Base-by-base conservation (phyloP, 2,888 invertebrate genomes). In the Drosophila peninsularis region DNA sequence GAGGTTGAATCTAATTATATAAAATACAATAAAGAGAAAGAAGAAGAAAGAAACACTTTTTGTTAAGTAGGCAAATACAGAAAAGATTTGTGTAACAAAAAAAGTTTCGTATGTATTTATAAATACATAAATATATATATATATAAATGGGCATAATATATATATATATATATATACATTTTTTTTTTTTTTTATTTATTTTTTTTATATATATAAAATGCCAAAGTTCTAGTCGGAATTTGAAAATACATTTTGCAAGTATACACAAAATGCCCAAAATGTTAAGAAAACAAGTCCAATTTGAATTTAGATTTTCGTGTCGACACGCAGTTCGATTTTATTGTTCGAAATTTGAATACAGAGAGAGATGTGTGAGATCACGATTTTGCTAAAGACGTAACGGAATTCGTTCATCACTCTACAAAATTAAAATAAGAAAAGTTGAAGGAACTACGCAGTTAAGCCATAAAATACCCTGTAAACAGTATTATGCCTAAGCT, bases 251-350 rank as follows among this genome's bases (percentile, higher is more conserved):
- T 50, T 32, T 17, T 21, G 21, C 50, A 50, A 36, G 14, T 36
- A 36, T 36, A 21, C 5, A 47, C 47, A 50, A 36, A 50, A 10
- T 2, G 21, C 14, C 50, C 4, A 36, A 21, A 50, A 34, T 2
- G 21, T 21, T 10, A 36, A 21, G 13, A 42, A 50, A 36, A 50
- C 14, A 14, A 34, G 10, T n/a, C 1, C 34, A 50, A 50, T 50
- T 32, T 9, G 34, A 75, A 75, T 79, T 79, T 81, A 67, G 78
- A 74, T 77, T 66, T 73, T 47, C 62, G 44, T 78, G 76, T 71
- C 80, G 76, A 79, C 71, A 57, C 47, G 73, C 73, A 69, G 57
- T 62, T 55, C 50, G 19, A 47, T 32, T 47, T 47, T 47, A 47
- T 47, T 47, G 50, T 50, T 34, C 34, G 34, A 30, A 47, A 47